Evolutionary conservation across 2,113 vertebrate genomes (phyloP).

Genomic region (Struthidea cinerea): DNA sequence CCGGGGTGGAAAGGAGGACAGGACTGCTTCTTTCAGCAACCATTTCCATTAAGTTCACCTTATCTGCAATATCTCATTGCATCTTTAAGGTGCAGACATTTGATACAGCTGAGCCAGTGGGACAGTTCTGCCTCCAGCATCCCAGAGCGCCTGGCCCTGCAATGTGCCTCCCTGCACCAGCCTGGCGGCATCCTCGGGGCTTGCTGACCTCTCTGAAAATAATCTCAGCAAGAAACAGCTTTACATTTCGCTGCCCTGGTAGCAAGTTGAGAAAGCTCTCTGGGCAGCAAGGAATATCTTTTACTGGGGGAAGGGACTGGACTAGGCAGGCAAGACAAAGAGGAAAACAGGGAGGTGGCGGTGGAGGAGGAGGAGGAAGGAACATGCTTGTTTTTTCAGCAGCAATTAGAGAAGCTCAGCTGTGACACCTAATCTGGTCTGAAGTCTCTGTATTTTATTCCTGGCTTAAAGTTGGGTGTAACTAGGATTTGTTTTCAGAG

Average conservation of each 20-base stretch:
- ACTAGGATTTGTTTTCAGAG: neutral
- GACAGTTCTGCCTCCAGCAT: neutral
- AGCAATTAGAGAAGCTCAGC: neutral
- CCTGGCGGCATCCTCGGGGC: neutral
- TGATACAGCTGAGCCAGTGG: neutral
- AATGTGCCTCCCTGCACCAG: neutral
- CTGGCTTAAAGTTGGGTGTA: neutral
- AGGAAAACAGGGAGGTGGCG: neutral
- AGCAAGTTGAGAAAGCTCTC: neutral
- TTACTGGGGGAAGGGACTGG: neutral
- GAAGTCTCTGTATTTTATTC: neutral
- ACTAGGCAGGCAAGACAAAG: neutral
- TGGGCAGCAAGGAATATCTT: neutral
- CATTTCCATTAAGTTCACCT: neutral
- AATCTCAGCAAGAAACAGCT: neutral
- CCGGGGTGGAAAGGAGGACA: neutral
- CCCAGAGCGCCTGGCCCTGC: accelerated
- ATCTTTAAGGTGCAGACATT: neutral
- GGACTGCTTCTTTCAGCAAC: neutral
- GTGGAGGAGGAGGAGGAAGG: neutral
- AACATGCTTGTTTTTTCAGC: neutral
- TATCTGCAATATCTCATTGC: accelerated
- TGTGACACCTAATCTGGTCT: neutral
- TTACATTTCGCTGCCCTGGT: neutral
- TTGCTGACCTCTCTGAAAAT: neutral